Conservation (phyloP, 2,888 invertebrate genomes). For the Rotaria magnacalcarata region DNA sequence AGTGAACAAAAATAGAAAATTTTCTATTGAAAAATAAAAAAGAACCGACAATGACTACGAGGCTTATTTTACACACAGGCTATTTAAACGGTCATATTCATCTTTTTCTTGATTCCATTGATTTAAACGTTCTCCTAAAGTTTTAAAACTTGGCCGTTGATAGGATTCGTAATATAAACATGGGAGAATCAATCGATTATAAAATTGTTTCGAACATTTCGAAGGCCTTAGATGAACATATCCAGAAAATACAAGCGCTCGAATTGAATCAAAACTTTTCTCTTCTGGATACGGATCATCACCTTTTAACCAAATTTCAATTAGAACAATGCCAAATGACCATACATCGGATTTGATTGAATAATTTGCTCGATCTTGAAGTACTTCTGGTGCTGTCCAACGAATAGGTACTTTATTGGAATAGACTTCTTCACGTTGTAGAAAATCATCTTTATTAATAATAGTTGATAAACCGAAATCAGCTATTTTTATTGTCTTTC, state of each 20-base stretch:
- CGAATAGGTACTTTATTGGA: not conserved
- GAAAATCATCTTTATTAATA: not conserved
- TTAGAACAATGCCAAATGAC: not conserved
- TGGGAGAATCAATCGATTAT: not conserved
- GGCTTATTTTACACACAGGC: not conserved
- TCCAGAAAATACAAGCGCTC: not conserved
- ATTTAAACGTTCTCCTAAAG: not conserved
- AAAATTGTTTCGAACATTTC: not conserved
- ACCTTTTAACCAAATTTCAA: constrained; percentile 13
- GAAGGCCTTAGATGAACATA: not conserved
- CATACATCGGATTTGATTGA: not conserved
- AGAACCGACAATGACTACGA: not conserved
- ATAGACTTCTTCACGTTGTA: not conserved
- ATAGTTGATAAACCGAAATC: not conserved
- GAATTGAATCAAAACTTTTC: not conserved
- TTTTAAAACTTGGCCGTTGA: not conserved
- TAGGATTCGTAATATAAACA: not conserved
- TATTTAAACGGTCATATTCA: not conserved
- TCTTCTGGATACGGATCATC: not conserved
- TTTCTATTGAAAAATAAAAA: too few species aligned
- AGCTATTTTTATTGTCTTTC: not conserved
- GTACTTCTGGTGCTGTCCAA: not conserved
- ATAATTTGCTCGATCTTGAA: not conserved
- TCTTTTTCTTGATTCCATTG: not conserved
- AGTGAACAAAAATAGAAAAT: too few species aligned